phyloP scores from a whole-genome alignment of 2,888 invertebrate genomes.

The Mongoloraphidia duomilia region DNA sequence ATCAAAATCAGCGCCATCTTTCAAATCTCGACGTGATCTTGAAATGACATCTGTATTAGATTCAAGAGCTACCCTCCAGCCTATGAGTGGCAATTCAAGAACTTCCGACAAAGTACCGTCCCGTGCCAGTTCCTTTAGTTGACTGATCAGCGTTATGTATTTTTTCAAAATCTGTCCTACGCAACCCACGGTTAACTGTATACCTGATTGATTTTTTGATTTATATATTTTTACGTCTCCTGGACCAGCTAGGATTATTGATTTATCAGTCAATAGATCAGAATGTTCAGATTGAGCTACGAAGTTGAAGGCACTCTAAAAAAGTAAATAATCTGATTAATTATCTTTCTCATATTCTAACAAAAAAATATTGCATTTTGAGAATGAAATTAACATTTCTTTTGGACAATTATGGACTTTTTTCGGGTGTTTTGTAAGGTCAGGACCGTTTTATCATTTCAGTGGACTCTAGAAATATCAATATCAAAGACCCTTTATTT shows the following conservation, averaged over 20 bases:
- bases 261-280: slow-evolving; percentile 29
- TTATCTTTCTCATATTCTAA: slow-evolving; percentile 2
- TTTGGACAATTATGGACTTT: no score
- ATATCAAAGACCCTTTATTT: no score
- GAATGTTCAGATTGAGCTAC: slow-evolving; percentile 30
- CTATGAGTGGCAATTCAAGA: slow-evolving; percentile 50
- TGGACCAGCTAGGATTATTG: slow-evolving; percentile 36
- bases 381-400: no score
- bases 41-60: slow-evolving; percentile 27
- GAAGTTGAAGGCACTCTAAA: slow-evolving; percentile 37
- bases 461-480: no score
- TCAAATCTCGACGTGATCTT: slow-evolving; percentile 21
- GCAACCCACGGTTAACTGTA: slow-evolving; percentile 58
- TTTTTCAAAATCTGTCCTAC: slow-evolving; percentile 53
- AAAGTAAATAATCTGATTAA: slow-evolving; percentile 14
- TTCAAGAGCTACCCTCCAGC: slow-evolving; percentile 48
- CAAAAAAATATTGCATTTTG: not conserved
- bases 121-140: slow-evolving; percentile 49
- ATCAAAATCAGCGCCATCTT: slow-evolving; percentile 16
- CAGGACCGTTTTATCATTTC: no score
- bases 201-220: slow-evolving; percentile 30
- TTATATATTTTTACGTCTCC: slow-evolving; percentile 33
- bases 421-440: no score
- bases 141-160: slow-evolving; percentile 49
- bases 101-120: slow-evolving; percentile 54